Conservation (phyloP, 2,113 vertebrate genomes). For the Crotalus helleri region DNA sequence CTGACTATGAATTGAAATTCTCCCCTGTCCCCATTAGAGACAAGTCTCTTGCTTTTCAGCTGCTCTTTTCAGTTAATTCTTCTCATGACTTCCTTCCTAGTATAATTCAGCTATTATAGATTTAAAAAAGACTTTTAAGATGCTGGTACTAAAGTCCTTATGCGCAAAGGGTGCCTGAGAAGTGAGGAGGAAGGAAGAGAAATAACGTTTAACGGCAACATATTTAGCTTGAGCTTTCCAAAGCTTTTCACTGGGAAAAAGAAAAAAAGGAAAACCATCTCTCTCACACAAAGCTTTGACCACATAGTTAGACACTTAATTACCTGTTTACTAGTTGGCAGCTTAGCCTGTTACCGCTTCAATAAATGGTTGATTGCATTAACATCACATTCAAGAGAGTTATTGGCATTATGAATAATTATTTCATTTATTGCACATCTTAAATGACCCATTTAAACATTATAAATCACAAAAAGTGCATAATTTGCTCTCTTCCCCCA, state of each 20-base stretch:
- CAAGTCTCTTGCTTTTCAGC: neutral
- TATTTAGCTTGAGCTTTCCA: slow-evolving; percentile 34
- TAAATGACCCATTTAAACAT: slow-evolving; percentile 58
- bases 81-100: neutral
- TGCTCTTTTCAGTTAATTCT: neutral
- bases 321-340: slow-evolving; percentile 55
- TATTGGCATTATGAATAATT: slow-evolving; percentile 58
- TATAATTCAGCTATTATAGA: neutral
- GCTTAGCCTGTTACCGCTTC: slow-evolving; percentile 43
- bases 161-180: neutral
- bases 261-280: slow-evolving; percentile 21
- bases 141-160: slow-evolving; percentile 17
- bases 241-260: slow-evolving; percentile 17
- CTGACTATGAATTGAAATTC: neutral
- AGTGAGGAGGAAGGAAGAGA: slow-evolving; percentile 1
- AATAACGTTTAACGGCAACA: slow-evolving; percentile 32
- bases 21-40: neutral
- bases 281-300: slow-evolving; percentile 32
- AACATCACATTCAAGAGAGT: slow-evolving; percentile 53
- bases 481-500: slow-evolving; percentile 18
- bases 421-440: slow-evolving; percentile 57
- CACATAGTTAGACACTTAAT: slow-evolving; percentile 53
- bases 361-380: slow-evolving; percentile 57
- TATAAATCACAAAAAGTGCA: slow-evolving; percentile 41
- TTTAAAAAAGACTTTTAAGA: slow-evolving; percentile 27